A percentile compares a stretch with the other conserved stretches of the same genome.
Evolutionary conservation across 1,140 invertebrate genomes (phyloP).

Genomic region (Eupeodes corollae): DNA sequence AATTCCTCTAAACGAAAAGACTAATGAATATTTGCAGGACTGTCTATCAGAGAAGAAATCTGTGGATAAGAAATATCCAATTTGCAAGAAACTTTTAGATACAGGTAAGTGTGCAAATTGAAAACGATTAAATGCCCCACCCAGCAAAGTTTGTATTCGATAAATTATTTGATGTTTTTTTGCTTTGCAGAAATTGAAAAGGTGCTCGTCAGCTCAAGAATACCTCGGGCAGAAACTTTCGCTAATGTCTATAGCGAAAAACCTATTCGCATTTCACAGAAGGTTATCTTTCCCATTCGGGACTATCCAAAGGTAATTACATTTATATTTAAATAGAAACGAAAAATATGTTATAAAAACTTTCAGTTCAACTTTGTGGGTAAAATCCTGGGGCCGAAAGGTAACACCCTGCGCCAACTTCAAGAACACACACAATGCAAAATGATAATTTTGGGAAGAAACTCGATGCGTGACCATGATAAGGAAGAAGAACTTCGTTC

Average conservation of each 20-base stretch:
- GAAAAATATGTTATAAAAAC: too few species aligned
- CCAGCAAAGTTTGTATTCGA: background rate
- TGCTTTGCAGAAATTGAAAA: conserved; percentile 49
- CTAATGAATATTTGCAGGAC: conserved; percentile 29
- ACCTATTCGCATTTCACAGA: conserved; percentile 68
- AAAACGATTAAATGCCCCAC: background rate
- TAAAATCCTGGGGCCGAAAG: conserved; percentile 86
- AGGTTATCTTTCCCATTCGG: conserved; percentile 73
- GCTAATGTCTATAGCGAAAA: conserved; percentile 80
- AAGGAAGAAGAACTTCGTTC: conserved; percentile 82
- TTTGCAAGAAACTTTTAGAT: conserved; percentile 29
- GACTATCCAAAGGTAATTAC: conserved; percentile 81
- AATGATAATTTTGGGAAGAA: conserved; percentile 87
- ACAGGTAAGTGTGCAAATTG: conserved; percentile 16
- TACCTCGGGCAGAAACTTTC: conserved; percentile 51
- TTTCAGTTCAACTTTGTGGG: conserved; percentile 89
- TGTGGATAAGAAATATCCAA: conserved; percentile 29
- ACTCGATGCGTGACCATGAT: conserved; percentile 88
- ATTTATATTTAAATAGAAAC: too few species aligned
- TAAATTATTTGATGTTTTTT: conserved; percentile 5
- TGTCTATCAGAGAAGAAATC: conserved; percentile 30
- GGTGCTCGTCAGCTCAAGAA: conserved; percentile 46
- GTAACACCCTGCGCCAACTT: conserved; percentile 80
- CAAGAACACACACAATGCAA: conserved; percentile 93
- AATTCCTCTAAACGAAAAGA: conserved; percentile 30